Percentiles rank a stretch among this genome's conserved stretches.
Conservation (phyloP, 2,888 invertebrate genomes). For the Agonopterix heracliana region DNA sequence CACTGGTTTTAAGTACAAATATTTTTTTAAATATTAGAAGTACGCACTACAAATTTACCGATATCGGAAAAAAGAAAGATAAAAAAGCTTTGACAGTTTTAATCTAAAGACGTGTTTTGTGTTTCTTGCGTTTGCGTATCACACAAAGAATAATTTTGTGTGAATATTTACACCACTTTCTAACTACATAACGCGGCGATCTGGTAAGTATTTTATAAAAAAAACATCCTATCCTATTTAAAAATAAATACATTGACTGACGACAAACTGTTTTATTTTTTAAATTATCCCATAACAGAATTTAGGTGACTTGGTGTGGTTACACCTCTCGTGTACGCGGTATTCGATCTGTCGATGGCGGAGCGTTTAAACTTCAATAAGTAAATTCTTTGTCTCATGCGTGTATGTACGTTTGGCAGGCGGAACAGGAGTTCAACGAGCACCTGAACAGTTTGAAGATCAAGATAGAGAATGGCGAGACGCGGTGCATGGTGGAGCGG, state of each 20-base stretch:
- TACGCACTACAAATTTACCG: no score
- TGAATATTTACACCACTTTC: background rate
- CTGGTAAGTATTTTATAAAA: slow-evolving; percentile 39
- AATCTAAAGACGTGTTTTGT: no score
- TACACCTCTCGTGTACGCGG: background rate
- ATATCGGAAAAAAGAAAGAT: no score
- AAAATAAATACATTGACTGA: slow-evolving; percentile 30
- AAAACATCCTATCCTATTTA: slow-evolving; percentile 17
- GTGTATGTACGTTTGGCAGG: slow-evolving; percentile 30
- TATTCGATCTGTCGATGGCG: background rate
- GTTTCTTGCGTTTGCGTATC: no score
- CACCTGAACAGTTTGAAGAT: slow-evolving; percentile 65
- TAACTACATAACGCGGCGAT: slow-evolving; percentile 13
- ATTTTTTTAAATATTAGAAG: no score
- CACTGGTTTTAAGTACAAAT: no score
- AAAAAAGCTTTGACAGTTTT: no score
- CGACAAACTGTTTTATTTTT: slow-evolving; percentile 41
- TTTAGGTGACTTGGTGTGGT: background rate
- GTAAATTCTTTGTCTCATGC: background rate
- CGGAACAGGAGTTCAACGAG: slow-evolving; percentile 61
- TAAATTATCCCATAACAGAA: slow-evolving; percentile 20
- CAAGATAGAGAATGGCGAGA: slow-evolving; percentile 58
- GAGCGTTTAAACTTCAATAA: background rate
- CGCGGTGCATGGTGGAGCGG: slow-evolving; percentile 63
- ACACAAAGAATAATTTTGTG: no score